Conservation (phyloP, 2,797 vertebrate genomes). For the Thripadectes ignobilis region DNA sequence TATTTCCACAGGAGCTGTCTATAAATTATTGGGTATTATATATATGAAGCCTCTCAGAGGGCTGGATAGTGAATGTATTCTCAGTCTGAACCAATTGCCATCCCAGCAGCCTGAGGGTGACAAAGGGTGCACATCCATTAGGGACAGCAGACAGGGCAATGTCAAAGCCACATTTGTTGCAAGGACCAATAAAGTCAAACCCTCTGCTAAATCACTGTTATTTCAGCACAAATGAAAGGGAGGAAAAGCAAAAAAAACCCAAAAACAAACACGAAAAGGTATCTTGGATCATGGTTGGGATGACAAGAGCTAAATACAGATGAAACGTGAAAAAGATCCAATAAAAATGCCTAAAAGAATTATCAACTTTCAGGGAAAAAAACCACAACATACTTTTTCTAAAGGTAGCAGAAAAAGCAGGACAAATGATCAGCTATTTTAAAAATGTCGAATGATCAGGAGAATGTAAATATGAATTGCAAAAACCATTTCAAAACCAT, state of each 20-base stretch:
- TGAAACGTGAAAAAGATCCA: not conserved
- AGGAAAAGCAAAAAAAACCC: not conserved
- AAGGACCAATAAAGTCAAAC: not conserved
- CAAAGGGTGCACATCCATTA: not conserved
- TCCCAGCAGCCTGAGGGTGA: not conserved
- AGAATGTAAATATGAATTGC: not conserved
- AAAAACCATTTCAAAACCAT: slow-evolving; percentile 13
- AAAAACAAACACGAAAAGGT: not conserved
- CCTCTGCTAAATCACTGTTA: not conserved
- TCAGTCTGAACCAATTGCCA: not conserved
- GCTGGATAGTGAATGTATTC: not conserved
- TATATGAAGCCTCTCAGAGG: not conserved
- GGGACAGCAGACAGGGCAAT: not conserved
- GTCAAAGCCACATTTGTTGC: not conserved
- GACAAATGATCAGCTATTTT: not conserved
- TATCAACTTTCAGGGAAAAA: not conserved
- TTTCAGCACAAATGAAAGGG: not conserved
- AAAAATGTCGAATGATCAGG: not conserved
- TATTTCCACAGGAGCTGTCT: not conserved
- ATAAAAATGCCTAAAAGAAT: not conserved
- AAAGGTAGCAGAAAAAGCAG: not conserved
- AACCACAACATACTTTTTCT: not conserved
- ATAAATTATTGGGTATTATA: not conserved
- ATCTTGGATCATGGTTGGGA: not conserved
- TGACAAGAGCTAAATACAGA: not conserved